phyloP scores from a whole-genome alignment of 1,140 invertebrate species.

The Zaprionus vittiger region DNA sequence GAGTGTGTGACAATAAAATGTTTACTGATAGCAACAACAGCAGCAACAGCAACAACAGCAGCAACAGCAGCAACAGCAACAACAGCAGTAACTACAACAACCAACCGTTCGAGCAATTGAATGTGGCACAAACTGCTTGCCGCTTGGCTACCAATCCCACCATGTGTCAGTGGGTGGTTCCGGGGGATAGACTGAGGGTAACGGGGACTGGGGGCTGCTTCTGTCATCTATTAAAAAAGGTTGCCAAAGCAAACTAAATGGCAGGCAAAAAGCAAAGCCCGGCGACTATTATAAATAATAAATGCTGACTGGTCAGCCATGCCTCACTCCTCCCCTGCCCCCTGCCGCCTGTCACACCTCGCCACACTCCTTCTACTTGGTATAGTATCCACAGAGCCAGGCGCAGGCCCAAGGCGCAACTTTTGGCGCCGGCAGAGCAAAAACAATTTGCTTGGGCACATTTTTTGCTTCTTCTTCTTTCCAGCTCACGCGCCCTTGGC shows the following conservation, averaged over 20 bases:
- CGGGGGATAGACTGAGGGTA: constrained; percentile 26
- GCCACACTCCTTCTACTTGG: background rate
- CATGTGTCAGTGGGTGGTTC: constrained; percentile 2
- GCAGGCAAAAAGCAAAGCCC: constrained; percentile 68
- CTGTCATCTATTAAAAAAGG: constrained; percentile 79
- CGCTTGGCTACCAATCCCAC: constrained; percentile 35
- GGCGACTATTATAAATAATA: constrained; percentile 82
- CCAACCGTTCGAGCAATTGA: constrained; percentile 70
- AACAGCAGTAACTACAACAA: constrained; percentile 18
- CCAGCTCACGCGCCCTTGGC: constrained; percentile 76
- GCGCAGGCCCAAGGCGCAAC: constrained; percentile 36
- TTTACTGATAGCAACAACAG: constrained; percentile 74
- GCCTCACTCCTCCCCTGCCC: background rate
- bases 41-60: background rate
- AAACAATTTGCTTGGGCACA: constrained; percentile 71
- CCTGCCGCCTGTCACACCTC: background rate
- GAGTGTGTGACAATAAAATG: constrained; percentile 83
- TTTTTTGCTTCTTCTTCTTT: constrained; percentile 50
- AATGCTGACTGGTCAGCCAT: constrained; percentile 80
- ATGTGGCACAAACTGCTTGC: constrained; percentile 76
- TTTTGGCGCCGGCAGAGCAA: constrained; percentile 67
- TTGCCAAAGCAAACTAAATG: constrained; percentile 61
- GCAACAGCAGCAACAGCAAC: constrained; percentile 11
- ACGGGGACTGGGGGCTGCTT: background rate
- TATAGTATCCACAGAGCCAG: background rate